phyloP scores from a whole-genome alignment of 2,797 vertebrate species.

The Sebastes trivittatus region DNA sequence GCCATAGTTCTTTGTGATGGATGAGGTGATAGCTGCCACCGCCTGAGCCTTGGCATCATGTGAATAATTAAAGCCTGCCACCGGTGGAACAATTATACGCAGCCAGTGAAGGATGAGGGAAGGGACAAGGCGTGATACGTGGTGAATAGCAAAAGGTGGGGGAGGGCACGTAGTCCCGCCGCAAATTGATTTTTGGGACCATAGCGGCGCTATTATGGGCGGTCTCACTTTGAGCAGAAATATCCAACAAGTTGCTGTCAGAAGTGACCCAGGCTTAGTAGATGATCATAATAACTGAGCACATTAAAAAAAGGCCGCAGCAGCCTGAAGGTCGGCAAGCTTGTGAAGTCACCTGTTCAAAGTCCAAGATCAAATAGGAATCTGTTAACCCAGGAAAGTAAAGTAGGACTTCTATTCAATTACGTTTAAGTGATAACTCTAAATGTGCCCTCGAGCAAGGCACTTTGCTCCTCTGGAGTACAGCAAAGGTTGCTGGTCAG shows the following conservation, averaged over 20 bases:
- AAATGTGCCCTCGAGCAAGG: slow-evolving; percentile 30
- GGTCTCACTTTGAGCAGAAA: slow-evolving; percentile 25
- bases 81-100: slow-evolving; percentile 76
- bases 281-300: slow-evolving; percentile 6
- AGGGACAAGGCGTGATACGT: slow-evolving; percentile 43
- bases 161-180: background rate
- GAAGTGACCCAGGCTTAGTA: background rate
- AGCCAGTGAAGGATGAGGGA: slow-evolving; percentile 71
- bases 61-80: slow-evolving; percentile 82
- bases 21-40: slow-evolving; percentile 78
- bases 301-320: background rate
- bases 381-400: background rate
- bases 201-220: background rate
- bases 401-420: background rate
- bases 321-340: background rate
- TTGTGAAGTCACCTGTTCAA: slow-evolving; percentile 6
- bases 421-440: background rate
- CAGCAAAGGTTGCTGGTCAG: background rate
- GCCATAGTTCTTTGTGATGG: slow-evolving; percentile 74
- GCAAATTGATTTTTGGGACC: slow-evolving; percentile 52
- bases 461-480: background rate
- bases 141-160: slow-evolving; percentile 47
- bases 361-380: slow-evolving; percentile 6
- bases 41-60: slow-evolving; percentile 72
- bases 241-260: background rate